Percentiles rank a stretch among this genome's conserved stretches.
These are phyloP conservation scores for Anticlea derivata DNA, from an alignment of 2,888 invertebrate species.

Conservation along the genomic window DNA sequence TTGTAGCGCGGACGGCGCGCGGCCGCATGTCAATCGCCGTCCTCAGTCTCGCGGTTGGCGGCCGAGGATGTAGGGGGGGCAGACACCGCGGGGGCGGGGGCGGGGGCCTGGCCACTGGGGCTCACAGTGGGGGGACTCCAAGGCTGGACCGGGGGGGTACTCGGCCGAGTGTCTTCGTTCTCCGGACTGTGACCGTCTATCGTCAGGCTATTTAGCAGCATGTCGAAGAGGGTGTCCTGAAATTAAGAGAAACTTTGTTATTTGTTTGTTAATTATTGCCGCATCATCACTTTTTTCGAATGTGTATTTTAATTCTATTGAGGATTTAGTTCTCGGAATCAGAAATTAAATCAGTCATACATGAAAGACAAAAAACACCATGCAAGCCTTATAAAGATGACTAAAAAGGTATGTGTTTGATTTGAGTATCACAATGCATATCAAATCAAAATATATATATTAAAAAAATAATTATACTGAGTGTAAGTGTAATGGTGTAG, in stretches of 20 bases:
- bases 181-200: constrained; percentile 49
- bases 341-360: too few relatives aligned
- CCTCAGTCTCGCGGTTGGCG: constrained; percentile 7
- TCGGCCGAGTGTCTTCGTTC: constrained; percentile 44
- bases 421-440: too few relatives aligned
- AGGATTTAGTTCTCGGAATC: too few relatives aligned
- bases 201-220: constrained; percentile 69
- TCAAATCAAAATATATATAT: too few relatives aligned
- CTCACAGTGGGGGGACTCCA: constrained; percentile 56
- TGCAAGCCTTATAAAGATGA: too few relatives aligned
- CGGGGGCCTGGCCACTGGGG: constrained; percentile 32
- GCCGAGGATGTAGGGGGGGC: not conserved
- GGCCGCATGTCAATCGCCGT: constrained; percentile 23
- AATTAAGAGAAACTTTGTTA: not conserved
- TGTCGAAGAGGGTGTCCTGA: constrained; percentile 76
- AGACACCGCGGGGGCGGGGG: constrained; percentile 24
- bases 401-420: too few relatives aligned
- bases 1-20: constrained; percentile 2
- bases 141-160: constrained; percentile 67
- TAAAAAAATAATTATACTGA: too few relatives aligned
- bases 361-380: too few relatives aligned
- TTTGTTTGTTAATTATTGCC: not conserved
- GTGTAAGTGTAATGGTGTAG: too few relatives aligned
- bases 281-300: not conserved
- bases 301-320: too few relatives aligned